phyloP scores from a whole-genome alignment of 2,113 vertebrate species.

The Vicugna pacos region DNA sequence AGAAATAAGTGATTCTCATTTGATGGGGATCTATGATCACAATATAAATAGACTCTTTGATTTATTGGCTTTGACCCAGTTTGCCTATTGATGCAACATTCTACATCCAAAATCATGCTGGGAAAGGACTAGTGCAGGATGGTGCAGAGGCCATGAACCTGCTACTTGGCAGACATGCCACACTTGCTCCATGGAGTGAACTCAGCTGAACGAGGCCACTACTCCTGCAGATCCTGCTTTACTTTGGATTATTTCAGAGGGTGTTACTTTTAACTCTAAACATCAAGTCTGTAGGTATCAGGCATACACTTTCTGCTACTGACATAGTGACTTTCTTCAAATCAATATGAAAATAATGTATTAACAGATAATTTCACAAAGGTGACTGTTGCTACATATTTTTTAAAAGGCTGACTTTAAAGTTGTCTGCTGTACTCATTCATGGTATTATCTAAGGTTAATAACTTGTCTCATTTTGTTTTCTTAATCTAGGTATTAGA shows the following conservation, averaged over 20 bases:
- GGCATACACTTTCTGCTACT: not conserved
- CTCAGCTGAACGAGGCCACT: not conserved
- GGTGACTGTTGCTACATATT: not conserved
- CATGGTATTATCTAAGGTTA: not conserved
- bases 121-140: not conserved
- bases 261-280: not conserved
- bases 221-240: not conserved
- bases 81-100: not conserved
- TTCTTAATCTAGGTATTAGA: conserved; percentile 88
- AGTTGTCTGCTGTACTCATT: conserved; percentile 25
- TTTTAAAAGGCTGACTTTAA: conserved; percentile 31
- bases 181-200: not conserved
- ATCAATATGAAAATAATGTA: not conserved
- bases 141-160: not conserved
- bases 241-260: not conserved
- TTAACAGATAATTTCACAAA: not conserved
- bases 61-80: not conserved
- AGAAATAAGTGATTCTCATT: not conserved
- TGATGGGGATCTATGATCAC: not conserved
- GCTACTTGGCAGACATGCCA: no score
- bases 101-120: not conserved
- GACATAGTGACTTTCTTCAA: not conserved
- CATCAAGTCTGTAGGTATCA: not conserved
- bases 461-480: conserved; percentile 67
- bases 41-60: not conserved